Evolutionary conservation across 2,888 invertebrate species (phyloP), one percentile per base, ranked within the genome.

Genomic region (Drosophila percnosoma): DNA sequence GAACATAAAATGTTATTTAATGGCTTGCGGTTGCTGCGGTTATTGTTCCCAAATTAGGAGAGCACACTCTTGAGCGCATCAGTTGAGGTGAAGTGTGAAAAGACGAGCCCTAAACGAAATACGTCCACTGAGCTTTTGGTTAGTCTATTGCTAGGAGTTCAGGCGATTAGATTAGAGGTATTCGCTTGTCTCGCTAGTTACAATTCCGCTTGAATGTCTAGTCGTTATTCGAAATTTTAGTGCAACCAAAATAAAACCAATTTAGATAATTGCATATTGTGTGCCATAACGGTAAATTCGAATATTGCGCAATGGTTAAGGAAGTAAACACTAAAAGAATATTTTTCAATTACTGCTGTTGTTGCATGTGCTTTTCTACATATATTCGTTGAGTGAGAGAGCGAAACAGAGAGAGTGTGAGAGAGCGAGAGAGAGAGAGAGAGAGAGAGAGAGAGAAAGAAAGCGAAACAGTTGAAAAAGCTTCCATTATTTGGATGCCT

Each of bases 1-100:
- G 76, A 76, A 64, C 66, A 76, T 80, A 58, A 75, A 38, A 52
- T 57, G 70, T 63, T 48, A 75, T 69, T 65, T 62, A 59, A 68
- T 51, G 58, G 51, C 29, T 59, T 63, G 55, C 34, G 59, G 60
- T 59, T 42, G 11, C 40, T 31, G 33, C 51, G 48, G 51, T 52
- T 65, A 13, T 34, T 67, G 31, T 10, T 65, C 13, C 8, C 29
- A 34, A 36, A 42, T 33, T n/a, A 27, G 31, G 36, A 45, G 40
- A 48, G 34, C 33, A 54, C 6, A n/a, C 40, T 49, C 34, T 42
- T 53, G 21, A 45, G 62, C 55, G 29, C 57, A 31, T n/a, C 40
- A 45, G 27, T 57, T 57, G 18, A 45, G 45, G 15, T 27, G 18
- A 15, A 49, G 18, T 27, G 27, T 8, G 4, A 15, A 7, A 5